Conservation (phyloP, 2,888 invertebrate species). For the Ennomos fuscantarius region DNA sequence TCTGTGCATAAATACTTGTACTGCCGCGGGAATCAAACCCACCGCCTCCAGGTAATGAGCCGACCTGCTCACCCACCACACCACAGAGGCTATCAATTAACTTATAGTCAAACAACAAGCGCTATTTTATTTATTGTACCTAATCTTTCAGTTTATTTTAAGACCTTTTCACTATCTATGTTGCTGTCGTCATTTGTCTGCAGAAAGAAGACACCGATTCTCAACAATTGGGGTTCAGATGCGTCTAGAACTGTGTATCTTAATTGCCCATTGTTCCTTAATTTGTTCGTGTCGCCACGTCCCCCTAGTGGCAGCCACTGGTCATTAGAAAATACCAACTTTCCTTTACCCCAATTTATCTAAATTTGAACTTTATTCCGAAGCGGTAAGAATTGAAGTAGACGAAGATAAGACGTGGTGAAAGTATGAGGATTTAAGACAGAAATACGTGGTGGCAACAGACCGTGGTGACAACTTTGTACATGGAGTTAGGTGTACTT, state of each 20-base stretch:
- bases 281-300: conserved; percentile 60
- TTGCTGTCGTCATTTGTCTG: conserved; percentile 3
- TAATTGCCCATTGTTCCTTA: conserved; percentile 62
- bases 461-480: conserved; percentile 14
- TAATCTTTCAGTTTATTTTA: no score
- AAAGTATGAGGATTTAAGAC: conserved; percentile 23
- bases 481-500: conserved; percentile 11
- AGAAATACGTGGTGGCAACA: conserved; percentile 20
- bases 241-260: conserved; percentile 43
- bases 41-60: no score
- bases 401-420: neutral
- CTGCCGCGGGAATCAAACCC: no score
- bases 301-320: conserved; percentile 46
- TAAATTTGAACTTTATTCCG: conserved; percentile 25
- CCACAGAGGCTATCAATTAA: no score
- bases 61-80: no score
- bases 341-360: conserved; percentile 1
- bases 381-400: neutral
- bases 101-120: no score
- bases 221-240: conserved; percentile 44
- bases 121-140: no score
- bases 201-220: conserved; percentile 24
- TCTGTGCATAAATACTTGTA: no score
- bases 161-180: no score
- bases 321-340: conserved; percentile 45